Base-by-base conservation (phyloP, 2,113 vertebrate genomes). In the Pelusios castaneus region DNA sequence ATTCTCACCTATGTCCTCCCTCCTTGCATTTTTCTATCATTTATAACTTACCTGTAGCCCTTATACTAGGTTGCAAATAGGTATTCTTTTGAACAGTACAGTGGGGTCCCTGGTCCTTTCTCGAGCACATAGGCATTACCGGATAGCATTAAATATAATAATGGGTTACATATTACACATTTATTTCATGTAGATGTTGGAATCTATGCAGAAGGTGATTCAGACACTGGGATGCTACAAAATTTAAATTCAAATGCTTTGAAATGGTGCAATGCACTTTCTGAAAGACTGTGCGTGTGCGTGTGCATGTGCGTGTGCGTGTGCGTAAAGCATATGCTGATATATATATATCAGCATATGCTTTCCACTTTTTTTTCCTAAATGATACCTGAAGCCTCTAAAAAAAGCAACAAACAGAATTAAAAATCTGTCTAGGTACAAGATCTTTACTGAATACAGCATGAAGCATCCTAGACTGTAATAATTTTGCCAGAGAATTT, bases 1-100 rank as follows among this genome's bases (percentile, higher is more conserved):
- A 8, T 7, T n/a, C 22, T 27, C 78, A 31, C 6, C 27, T 13
- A 1, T 0, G 2, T 4, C 1, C 22, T 45, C 80, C 47, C 34
- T 21, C 41, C 21, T 19, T 82, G 9, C 27, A 16, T 5, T 29
- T 43, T 24, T 16, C 89, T 1, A 0, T 0, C 0, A 0, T 5
- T 12, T 45, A 25, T 27, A 16, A 0, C 5, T 2, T n/a, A 16
- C 17, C n/a, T 38, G 9, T 9, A 70, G 17, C 9, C 63, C 63
- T 70, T 21, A 70, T 22, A 38, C n/a, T 70, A 38, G 19, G 1
- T 24, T 3, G 56, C 8, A 12, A 49, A 31, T 29, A 0, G 45
- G 34, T 76, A n/a, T 16, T 0, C 22, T 80, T 38, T 12, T 34
- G 0, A 0, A 0, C 2, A 70, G 19, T 17, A 38, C 19, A 38